phyloP scores from a whole-genome alignment of 2,113 vertebrate genomes.

The Tauraco erythrolophus region DNA sequence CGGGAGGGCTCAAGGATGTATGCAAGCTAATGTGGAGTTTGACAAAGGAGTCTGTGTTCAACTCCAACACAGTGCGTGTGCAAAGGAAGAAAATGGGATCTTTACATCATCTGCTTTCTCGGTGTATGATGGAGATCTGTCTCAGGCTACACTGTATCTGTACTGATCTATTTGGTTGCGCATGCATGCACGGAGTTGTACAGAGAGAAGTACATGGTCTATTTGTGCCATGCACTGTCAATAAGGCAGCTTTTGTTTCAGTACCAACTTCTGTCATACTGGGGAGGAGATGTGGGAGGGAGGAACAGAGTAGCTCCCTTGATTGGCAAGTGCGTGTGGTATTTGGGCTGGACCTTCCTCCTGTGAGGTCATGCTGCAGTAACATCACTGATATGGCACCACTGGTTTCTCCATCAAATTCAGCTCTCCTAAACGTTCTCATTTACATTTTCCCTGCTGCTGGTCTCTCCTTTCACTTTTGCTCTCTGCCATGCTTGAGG shows the following conservation, averaged over 20 bases:
- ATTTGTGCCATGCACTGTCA: not conserved
- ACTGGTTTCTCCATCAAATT: not conserved
- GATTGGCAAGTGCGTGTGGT: not conserved
- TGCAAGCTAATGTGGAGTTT: not conserved
- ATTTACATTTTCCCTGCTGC: not conserved
- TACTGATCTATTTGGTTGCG: not conserved
- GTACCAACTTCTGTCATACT: not conserved
- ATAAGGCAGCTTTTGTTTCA: not conserved
- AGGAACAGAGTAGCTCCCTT: not conserved
- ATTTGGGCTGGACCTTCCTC: not conserved
- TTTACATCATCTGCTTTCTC: not conserved
- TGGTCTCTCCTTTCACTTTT: not conserved
- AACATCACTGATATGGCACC: not conserved
- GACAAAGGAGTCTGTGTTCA: not conserved
- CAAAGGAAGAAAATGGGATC: not conserved
- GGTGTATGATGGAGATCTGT: not conserved
- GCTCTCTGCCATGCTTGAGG: not conserved
- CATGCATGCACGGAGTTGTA: accelerated
- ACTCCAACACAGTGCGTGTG: not conserved
- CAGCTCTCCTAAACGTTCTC: not conserved
- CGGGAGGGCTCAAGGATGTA: accelerated
- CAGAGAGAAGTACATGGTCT: not conserved
- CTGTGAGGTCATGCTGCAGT: not conserved
- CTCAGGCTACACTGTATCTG: not conserved
- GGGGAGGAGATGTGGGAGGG: not conserved